These are phyloP conservation scores for Tromatobia lineatoria DNA, from an alignment of 2,888 invertebrate genomes.

Conservation along the genomic window DNA sequence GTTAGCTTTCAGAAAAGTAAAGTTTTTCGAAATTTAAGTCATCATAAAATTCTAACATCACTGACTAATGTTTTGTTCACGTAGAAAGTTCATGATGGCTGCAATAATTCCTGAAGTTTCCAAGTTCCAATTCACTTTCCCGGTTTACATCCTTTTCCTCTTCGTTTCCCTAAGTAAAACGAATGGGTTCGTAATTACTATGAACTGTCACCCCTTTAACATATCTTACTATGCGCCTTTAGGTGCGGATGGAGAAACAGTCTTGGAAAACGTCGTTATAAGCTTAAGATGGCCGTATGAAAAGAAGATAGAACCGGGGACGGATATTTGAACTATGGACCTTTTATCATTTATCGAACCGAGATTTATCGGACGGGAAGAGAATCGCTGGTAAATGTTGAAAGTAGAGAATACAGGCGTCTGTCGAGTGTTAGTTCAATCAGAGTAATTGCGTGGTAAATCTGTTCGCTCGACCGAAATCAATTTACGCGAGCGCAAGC, in stretches of 20 bases:
- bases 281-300: not conserved
- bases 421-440: slow-evolving; percentile 74
- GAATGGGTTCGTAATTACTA: not conserved
- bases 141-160: no score
- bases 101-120: no score
- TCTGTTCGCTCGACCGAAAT: slow-evolving; percentile 75
- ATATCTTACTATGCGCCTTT: not conserved
- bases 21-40: no score
- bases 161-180: not conserved
- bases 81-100: no score
- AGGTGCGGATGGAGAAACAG: no score
- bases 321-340: slow-evolving; percentile 22
- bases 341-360: slow-evolving; percentile 45
- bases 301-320: not conserved
- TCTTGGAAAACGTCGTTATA: no score
- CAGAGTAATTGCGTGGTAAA: slow-evolving; percentile 81
- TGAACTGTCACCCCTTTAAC: not conserved
- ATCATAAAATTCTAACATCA: no score
- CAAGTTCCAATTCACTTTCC: no score
- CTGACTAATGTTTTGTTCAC: no score
- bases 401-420: slow-evolving; percentile 46
- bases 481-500: slow-evolving; percentile 72
- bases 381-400: slow-evolving; percentile 11
- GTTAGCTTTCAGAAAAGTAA: no score
- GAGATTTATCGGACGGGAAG: slow-evolving; percentile 23